These are phyloP conservation scores for Agriopis marginaria DNA, from an alignment of 2,888 invertebrate genomes.

Conservation along the genomic window DNA sequence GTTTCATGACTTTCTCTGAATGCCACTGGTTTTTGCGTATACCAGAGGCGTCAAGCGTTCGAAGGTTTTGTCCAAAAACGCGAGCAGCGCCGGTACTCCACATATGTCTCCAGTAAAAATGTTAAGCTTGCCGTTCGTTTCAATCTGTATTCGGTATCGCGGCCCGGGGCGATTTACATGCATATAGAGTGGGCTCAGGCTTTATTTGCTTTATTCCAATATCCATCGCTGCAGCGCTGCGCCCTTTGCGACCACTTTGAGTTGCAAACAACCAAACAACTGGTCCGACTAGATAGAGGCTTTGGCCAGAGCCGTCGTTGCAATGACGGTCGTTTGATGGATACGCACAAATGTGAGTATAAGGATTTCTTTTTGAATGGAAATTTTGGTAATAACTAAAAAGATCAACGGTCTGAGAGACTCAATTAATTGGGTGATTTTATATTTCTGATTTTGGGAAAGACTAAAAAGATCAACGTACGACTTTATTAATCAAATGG, in stretches of 20 bases:
- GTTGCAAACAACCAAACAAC: constrained; percentile 56
- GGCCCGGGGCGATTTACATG: constrained; percentile 76
- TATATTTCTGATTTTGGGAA: neutral
- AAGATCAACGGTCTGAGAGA: too few relatives aligned
- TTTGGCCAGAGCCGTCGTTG: constrained; percentile 42
- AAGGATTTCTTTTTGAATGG: neutral
- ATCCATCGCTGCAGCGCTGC: constrained; percentile 57
- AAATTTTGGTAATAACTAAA: neutral
- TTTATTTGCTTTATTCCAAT: constrained; percentile 73
- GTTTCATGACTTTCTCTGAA: neutral
- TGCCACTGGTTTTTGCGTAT: neutral
- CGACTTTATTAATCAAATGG: too few relatives aligned
- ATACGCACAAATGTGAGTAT: neutral
- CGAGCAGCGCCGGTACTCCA: constrained; percentile 43
- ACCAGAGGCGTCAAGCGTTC: constrained; percentile 3
- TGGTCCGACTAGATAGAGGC: constrained; percentile 17
- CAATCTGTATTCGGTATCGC: constrained; percentile 75
- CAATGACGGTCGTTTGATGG: constrained; percentile 29
- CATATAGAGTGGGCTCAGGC: constrained; percentile 67
- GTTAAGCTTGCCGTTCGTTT: constrained; percentile 71
- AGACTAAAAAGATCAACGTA: neutral
- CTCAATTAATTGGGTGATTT: too few relatives aligned
- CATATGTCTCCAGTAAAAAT: constrained; percentile 73
- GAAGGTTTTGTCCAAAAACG: constrained; percentile 17
- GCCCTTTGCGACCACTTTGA: constrained; percentile 60